These are phyloP conservation scores for Melanerpes aurifrons DNA, from an alignment of 2,113 vertebrate genomes.

Conservation along the genomic window DNA sequence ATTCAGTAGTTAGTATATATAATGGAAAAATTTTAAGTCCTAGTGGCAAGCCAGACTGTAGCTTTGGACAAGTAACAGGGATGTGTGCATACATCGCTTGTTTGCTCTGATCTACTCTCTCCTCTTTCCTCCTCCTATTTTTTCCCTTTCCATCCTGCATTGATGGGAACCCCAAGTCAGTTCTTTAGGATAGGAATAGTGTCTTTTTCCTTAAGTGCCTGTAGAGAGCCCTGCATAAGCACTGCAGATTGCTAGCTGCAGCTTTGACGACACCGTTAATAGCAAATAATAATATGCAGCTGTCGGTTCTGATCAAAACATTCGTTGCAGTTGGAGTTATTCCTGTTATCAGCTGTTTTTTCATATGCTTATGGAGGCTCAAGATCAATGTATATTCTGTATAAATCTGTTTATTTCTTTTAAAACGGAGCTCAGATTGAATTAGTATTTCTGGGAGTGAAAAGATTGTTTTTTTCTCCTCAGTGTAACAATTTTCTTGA, in stretches of 20 bases:
- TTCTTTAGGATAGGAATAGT: not conserved
- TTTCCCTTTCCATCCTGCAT: not conserved
- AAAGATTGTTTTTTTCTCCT: not conserved
- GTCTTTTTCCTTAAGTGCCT: not conserved
- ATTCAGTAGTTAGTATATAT: not conserved
- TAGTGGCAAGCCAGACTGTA: not conserved
- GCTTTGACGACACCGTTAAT: not conserved
- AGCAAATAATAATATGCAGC: not conserved
- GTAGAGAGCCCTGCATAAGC: not conserved
- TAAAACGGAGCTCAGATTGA: not conserved
- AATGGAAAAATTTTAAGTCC: not conserved
- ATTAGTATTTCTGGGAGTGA: conserved; percentile 2
- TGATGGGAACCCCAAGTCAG: not conserved
- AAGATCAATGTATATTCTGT: not conserved
- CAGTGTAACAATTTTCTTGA: not conserved
- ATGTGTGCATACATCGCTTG: not conserved
- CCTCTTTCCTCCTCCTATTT: not conserved
- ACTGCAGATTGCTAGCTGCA: not conserved
- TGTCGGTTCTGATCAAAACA: conserved; percentile 21
- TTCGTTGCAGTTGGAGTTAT: not conserved
- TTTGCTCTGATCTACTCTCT: not conserved
- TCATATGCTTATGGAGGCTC: not conserved
- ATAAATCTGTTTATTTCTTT: conserved; percentile 4
- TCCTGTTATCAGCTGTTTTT: conserved; percentile 19
- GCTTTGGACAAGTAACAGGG: not conserved